Evolutionary conservation across 2,113 vertebrate species (phyloP).

Genomic region (Condylura cristata): DNA sequence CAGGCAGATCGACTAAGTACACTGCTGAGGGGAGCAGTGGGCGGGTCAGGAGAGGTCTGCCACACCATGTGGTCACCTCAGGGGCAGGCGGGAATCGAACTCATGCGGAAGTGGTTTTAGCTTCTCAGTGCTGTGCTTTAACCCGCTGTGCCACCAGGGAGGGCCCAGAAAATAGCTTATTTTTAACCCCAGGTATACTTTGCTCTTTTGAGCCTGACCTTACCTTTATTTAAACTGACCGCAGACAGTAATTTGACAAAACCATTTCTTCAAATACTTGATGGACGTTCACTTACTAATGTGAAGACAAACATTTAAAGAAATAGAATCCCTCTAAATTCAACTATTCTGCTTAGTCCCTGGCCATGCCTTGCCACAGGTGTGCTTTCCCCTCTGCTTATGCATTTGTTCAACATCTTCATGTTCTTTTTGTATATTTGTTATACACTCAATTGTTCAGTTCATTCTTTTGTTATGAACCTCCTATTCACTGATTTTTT

Average conservation of each 20-base stretch:
- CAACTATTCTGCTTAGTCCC: not conserved
- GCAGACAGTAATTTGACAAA: conserved; percentile 33
- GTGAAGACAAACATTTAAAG: not conserved
- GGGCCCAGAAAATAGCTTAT: conserved; percentile 42
- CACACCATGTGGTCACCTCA: too few relatives aligned
- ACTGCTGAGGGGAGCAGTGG: too few relatives aligned
- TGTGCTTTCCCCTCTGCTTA: not conserved
- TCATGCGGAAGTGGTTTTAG: too few relatives aligned
- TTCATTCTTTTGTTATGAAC: not conserved
- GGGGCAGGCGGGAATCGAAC: too few relatives aligned
- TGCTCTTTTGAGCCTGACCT: conserved; percentile 28
- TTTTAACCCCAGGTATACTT: conserved; percentile 28
- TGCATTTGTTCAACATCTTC: not conserved
- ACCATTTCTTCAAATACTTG: conserved; percentile 3
- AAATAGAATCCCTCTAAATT: not conserved
- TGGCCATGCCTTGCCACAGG: too few relatives aligned
- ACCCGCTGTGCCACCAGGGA: too few relatives aligned
- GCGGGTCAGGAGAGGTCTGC: too few relatives aligned
- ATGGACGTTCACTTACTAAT: not conserved
- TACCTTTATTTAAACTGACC: conserved; percentile 19
- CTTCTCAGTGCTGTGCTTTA: too few relatives aligned
- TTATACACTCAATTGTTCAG: not conserved
- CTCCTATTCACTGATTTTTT: not conserved
- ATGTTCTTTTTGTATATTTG: not conserved
- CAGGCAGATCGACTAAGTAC: too few relatives aligned